phyloP scores from a whole-genome alignment of 2,113 vertebrate species.

The Entomyzon cyanotis region DNA sequence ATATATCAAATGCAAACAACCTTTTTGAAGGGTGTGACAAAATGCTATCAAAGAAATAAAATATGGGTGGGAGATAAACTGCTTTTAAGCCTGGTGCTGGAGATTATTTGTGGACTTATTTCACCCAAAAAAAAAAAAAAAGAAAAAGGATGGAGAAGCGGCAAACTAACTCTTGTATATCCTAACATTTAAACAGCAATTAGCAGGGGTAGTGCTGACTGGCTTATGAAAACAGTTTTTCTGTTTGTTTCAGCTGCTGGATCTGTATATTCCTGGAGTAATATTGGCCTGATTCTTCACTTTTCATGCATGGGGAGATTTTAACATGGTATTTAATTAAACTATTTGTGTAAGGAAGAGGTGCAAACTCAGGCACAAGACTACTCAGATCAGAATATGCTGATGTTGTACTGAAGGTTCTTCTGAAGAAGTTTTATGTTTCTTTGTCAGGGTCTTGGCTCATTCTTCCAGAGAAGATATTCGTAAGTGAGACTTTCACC shows the following conservation, averaged over 20 bases:
- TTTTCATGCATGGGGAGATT: not conserved
- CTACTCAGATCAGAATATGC: not conserved
- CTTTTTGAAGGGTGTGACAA: constrained; percentile 17
- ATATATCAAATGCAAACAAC: constrained; percentile 41
- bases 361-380: not conserved
- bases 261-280: not conserved
- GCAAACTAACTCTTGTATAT: constrained; percentile 2
- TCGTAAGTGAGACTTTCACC: not conserved
- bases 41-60: constrained; percentile 29
- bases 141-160: not conserved
- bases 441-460: not conserved
- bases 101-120: constrained; percentile 36
- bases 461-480: not conserved
- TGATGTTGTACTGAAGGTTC: not conserved
- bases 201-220: not conserved
- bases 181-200: not conserved
- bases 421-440: not conserved
- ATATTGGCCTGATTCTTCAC: not conserved
- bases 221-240: not conserved
- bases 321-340: not conserved
- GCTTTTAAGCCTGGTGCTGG: constrained; percentile 22
- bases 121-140: not conserved
- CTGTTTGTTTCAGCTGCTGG: not conserved
- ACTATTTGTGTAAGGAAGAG: not conserved
- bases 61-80: constrained; percentile 24